Conservation (phyloP, 2,888 invertebrate genomes). For the Hirtodrosophila cameraria region DNA sequence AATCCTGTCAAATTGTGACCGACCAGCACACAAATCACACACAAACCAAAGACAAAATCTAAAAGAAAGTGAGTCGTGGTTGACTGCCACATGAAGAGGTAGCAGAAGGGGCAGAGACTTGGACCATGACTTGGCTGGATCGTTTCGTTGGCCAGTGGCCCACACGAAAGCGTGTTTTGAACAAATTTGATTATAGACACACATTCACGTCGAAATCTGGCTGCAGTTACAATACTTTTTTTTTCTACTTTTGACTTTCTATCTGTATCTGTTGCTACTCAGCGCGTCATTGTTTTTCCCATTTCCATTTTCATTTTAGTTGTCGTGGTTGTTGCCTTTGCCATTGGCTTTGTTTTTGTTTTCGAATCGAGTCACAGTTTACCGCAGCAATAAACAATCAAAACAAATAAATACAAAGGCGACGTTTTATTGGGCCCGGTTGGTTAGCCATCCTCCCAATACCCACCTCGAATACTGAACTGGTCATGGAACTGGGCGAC, state of each 20-base stretch:
- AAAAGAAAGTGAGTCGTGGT: constrained; percentile 46
- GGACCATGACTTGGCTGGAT: constrained; percentile 12
- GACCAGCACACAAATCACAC: constrained; percentile 37
- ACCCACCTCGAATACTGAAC: constrained; percentile 14
- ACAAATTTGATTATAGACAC: constrained; percentile 63
- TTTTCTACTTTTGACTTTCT: not conserved
- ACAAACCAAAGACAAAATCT: constrained; percentile 14
- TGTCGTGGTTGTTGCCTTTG: constrained; percentile 12
- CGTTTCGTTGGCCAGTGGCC: constrained; percentile 28
- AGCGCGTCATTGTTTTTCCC: constrained; percentile 57
- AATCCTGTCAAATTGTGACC: constrained; percentile 42
- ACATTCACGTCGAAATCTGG: constrained; percentile 6
- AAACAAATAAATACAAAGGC: constrained; percentile 73
- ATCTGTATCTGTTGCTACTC: constrained; percentile 31
- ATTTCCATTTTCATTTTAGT: constrained; percentile 43
- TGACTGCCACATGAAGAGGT: not conserved
- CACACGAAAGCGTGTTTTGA: constrained; percentile 57
- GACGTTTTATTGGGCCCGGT: constrained; percentile 73
- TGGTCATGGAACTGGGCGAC: constrained; percentile 32
- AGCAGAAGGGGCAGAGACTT: constrained; percentile 11
- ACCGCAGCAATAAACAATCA: constrained; percentile 79
- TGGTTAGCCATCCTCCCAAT: constrained; percentile 58
- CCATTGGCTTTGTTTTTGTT: constrained; percentile 21
- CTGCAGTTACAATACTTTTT: constrained; percentile 7
- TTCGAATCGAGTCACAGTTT: constrained; percentile 45